These are phyloP conservation scores for Ctenodactylus gundi DNA, from an alignment of 2,113 vertebrate genomes.

Conservation along the genomic window DNA sequence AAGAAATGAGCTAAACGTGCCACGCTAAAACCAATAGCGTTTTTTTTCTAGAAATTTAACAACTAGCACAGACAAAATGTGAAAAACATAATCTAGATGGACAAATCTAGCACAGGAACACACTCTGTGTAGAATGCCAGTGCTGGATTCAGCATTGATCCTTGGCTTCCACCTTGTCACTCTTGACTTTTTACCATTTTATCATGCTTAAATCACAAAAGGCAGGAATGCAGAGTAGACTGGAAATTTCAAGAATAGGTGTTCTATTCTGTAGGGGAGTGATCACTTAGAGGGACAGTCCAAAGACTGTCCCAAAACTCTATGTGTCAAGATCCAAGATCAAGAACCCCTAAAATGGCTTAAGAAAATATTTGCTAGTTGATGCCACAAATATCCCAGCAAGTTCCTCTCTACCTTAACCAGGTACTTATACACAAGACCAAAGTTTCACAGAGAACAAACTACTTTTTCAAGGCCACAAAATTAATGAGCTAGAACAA, in stretches of 20 bases:
- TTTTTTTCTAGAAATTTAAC: slow-evolving; percentile 37
- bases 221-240: neutral
- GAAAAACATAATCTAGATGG: neutral
- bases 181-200: neutral
- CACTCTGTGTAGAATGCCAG: neutral
- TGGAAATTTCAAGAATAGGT: neutral
- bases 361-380: neutral
- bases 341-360: neutral
- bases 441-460: slow-evolving; percentile 34
- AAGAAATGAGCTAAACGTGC: slow-evolving; percentile 16
- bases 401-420: slow-evolving; percentile 15
- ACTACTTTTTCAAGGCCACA: slow-evolving; percentile 52
- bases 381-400: neutral
- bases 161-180: neutral
- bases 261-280: neutral
- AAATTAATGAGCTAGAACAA: slow-evolving; percentile 53
- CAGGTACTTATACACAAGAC: neutral
- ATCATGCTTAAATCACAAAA: no score
- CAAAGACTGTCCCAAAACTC: neutral
- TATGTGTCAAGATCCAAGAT: neutral
- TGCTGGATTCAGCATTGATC: neutral
- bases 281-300: neutral
- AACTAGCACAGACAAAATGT: neutral
- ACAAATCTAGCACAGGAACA: neutral
- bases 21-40: neutral